These are phyloP conservation scores for Teleopsis dalmanni DNA, from an alignment of 1,140 invertebrate genomes.

Conservation along the genomic window DNA sequence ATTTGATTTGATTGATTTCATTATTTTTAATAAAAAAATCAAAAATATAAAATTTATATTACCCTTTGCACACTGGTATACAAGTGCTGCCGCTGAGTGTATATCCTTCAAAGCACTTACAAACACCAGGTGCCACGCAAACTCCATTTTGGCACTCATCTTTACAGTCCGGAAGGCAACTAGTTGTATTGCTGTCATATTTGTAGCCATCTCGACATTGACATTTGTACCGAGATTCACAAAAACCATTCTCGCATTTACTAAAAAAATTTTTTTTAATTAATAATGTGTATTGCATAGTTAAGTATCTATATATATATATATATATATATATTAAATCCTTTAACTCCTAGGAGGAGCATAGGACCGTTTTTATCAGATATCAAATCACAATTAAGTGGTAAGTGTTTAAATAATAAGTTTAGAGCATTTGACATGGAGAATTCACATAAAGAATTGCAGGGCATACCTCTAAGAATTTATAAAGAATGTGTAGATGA, in stretches of 20 bases:
- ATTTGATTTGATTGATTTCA: not conserved
- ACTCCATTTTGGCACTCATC: slow-evolving; percentile 45
- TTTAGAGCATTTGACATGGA: too few species aligned
- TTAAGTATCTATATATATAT: not conserved
- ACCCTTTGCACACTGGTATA: slow-evolving; percentile 29
- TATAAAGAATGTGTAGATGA: too few species aligned
- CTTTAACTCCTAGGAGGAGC: too few species aligned
- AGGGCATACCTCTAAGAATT: too few species aligned
- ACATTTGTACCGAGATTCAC: slow-evolving; percentile 51
- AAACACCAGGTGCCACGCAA: slow-evolving; percentile 47
- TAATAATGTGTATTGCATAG: not conserved
- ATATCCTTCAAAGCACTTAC: slow-evolving; percentile 56
- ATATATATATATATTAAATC: too few species aligned
- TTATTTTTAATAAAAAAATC: not conserved
- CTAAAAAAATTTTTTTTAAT: slow-evolving; percentile 11
- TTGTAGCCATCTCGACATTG: slow-evolving; percentile 53
- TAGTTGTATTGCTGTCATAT: slow-evolving; percentile 38
- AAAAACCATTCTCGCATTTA: slow-evolving; percentile 52
- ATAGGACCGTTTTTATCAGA: too few species aligned
- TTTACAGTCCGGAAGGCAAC: slow-evolving; percentile 30
- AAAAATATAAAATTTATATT: slow-evolving; percentile 4
- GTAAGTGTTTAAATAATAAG: too few species aligned
- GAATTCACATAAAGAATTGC: too few species aligned
- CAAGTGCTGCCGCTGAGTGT: slow-evolving; percentile 23
- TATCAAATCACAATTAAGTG: too few species aligned